Evolutionary conservation across 1,140 invertebrate species (phyloP).

Genomic region (Yoshiicerus persimilis): DNA sequence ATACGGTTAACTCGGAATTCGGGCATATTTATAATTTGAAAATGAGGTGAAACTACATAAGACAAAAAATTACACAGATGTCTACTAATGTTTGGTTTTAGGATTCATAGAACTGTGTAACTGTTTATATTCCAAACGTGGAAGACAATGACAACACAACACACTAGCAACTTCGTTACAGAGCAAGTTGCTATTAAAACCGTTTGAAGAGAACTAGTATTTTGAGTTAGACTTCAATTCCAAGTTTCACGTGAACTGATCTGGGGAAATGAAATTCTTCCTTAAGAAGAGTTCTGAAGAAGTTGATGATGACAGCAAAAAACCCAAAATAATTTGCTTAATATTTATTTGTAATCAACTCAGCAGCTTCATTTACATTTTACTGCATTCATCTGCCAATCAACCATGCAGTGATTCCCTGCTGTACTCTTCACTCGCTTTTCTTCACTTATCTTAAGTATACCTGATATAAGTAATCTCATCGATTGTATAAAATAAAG

Average conservation of each 20-base stretch:
- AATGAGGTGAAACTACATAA: too few relatives aligned
- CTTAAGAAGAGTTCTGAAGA: not conserved
- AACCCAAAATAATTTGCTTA: not conserved
- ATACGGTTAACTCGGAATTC: not conserved
- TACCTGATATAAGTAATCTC: not conserved
- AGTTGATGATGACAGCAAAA: not conserved
- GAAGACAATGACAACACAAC: too few relatives aligned
- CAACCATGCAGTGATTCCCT: not conserved
- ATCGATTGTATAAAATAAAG: not conserved
- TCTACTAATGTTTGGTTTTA: too few relatives aligned
- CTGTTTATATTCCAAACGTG: too few relatives aligned
- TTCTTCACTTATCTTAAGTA: not conserved
- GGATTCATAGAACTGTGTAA: too few relatives aligned
- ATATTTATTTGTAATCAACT: constrained; percentile 5
- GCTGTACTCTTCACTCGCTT: not conserved
- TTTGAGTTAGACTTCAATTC: not conserved
- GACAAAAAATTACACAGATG: too few relatives aligned
- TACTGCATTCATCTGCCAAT: constrained; percentile 1
- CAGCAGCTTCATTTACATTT: constrained; percentile 1
- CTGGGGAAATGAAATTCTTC: not conserved
- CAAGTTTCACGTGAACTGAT: not conserved
- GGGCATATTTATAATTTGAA: not conserved
- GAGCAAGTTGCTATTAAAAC: too few relatives aligned
- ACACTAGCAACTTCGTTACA: too few relatives aligned
- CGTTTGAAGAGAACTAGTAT: not conserved